A percentile compares a stretch with the other conserved stretches of the same genome.
Evolutionary conservation across 2,113 vertebrate genomes (phyloP).

Genomic region (Parus major): DNA sequence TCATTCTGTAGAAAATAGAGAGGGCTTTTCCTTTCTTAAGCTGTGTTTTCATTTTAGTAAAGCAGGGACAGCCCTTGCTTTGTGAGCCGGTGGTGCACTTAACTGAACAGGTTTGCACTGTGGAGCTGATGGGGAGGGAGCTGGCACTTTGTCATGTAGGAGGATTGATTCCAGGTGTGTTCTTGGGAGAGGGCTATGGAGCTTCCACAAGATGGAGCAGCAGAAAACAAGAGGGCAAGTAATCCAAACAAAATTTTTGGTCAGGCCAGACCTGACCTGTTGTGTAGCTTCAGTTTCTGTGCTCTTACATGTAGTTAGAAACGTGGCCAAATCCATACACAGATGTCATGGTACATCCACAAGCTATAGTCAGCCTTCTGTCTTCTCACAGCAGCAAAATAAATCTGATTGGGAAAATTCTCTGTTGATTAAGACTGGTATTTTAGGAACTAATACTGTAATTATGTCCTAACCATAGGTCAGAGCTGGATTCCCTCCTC

Average conservation of each 20-base stretch:
- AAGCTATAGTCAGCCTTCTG: not conserved
- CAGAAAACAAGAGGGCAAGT: not conserved
- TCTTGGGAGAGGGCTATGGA: not conserved
- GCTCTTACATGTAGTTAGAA: not conserved
- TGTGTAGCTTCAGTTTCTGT: not conserved
- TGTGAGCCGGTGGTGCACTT: not conserved
- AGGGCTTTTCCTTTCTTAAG: not conserved
- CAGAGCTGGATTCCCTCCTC: not conserved
- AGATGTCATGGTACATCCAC: not conserved
- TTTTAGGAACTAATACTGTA: not conserved
- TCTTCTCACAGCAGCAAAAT: not conserved
- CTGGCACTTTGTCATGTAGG: not conserved
- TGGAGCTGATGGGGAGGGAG: not conserved
- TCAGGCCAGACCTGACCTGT: not conserved
- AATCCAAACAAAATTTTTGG: not conserved
- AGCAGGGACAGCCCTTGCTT: not conserved
- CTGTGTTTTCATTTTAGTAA: not conserved
- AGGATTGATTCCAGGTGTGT: not conserved
- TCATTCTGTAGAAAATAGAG: not conserved
- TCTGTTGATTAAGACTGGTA: not conserved
- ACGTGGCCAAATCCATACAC: not conserved
- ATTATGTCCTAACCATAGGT: not conserved
- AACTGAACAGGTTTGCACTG: not conserved
- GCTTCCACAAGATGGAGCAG: not conserved
- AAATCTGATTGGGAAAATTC: not conserved